phyloP scores from a whole-genome alignment of 2,113 vertebrate genomes.

The Emberiza fucata region DNA sequence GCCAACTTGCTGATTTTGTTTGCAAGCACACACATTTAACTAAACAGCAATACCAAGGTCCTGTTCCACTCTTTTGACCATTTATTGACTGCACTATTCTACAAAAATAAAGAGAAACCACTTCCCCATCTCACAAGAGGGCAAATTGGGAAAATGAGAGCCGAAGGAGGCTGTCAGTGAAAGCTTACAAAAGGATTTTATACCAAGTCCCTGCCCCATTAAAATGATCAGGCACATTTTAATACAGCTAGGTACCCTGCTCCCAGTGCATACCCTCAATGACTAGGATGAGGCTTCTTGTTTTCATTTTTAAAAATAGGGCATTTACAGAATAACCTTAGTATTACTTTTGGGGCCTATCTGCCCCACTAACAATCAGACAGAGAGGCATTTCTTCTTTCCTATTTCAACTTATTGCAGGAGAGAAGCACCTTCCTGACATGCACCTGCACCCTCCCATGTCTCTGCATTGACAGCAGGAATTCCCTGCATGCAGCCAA shows the following conservation, averaged over 20 bases:
- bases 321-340: neutral
- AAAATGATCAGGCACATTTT: neutral
- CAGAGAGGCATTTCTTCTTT: neutral
- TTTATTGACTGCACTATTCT: neutral
- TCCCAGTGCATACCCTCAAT: neutral
- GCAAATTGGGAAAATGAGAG: neutral
- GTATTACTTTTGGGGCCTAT: neutral
- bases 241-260: neutral
- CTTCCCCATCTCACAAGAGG: neutral
- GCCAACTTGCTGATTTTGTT: slow-evolving; percentile 50
- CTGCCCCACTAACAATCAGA: neutral
- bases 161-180: neutral
- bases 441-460: neutral
- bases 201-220: neutral
- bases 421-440: neutral
- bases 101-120: neutral
- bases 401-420: neutral
- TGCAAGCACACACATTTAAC: slow-evolving; percentile 31
- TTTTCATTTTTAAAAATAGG: neutral
- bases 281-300: neutral
- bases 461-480: neutral
- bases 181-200: neutral
- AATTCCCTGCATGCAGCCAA: neutral
- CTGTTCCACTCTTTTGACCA: neutral
- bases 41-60: slow-evolving; percentile 1